Conservation (phyloP, 2,888 invertebrate genomes). For the Taphrorychus bicolor region DNA sequence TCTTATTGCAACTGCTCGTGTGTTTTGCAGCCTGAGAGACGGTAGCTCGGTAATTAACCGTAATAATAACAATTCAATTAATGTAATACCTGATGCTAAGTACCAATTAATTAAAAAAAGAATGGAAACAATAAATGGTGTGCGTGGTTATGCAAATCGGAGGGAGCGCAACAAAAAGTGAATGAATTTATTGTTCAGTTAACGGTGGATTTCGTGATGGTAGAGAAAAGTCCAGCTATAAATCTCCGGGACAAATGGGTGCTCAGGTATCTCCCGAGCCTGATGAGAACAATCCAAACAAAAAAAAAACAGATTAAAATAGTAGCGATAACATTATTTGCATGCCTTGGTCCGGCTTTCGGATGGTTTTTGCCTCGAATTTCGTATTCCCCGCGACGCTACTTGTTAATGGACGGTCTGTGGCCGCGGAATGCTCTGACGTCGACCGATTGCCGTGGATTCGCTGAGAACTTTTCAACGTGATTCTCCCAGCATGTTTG, state of each 20-base stretch:
- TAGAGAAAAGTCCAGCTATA: slow-evolving; percentile 22
- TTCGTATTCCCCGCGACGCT: slow-evolving; percentile 48
- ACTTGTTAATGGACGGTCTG: slow-evolving; percentile 45
- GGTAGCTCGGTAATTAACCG: not conserved
- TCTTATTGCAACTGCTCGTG: not conserved
- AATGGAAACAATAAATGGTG: slow-evolving; percentile 13
- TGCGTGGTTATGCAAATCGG: slow-evolving; percentile 30
- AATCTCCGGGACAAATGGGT: slow-evolving; percentile 38
- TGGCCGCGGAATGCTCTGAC: slow-evolving; percentile 49
- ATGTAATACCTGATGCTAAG: not conserved
- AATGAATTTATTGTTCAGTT: slow-evolving; percentile 37
- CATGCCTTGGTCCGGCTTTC: slow-evolving; percentile 43
- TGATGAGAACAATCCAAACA: slow-evolving; percentile 36
- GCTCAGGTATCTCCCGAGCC: slow-evolving; percentile 35
- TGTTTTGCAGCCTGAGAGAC: not conserved
- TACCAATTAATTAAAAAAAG: slow-evolving; percentile 2
- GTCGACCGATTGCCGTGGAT: slow-evolving; percentile 48
- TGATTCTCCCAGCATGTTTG: slow-evolving; percentile 51
- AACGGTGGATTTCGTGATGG: slow-evolving; percentile 31
- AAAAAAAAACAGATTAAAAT: slow-evolving; percentile 38
- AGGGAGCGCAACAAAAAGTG: slow-evolving; percentile 26
- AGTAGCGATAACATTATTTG: slow-evolving; percentile 43
- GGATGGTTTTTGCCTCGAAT: slow-evolving; percentile 44
- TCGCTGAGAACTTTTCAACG: slow-evolving; percentile 50
- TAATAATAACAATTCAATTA: slow-evolving; percentile 2